These are phyloP conservation scores for Tympanuchus pallidicinctus DNA, from an alignment of 2,113 vertebrate genomes.

Conservation along the genomic window DNA sequence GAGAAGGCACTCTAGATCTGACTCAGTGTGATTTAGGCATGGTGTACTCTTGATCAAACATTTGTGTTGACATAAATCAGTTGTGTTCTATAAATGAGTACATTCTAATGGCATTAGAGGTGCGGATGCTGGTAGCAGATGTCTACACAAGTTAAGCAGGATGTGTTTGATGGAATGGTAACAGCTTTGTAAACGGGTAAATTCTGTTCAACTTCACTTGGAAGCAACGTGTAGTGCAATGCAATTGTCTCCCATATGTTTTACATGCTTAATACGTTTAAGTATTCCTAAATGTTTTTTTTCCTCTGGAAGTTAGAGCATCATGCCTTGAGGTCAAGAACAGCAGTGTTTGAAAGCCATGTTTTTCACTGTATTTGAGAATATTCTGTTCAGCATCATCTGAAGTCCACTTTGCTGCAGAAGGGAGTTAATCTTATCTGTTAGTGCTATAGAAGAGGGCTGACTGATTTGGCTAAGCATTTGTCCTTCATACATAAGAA, in stretches of 20 bases:
- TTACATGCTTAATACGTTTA: background rate
- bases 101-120: background rate
- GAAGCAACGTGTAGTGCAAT: background rate
- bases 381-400: background rate
- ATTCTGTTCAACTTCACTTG: conserved; percentile 6
- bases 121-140: background rate
- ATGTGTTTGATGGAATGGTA: background rate
- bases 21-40: background rate
- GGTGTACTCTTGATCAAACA: background rate
- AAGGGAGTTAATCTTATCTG: background rate
- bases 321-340: background rate
- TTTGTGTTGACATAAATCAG: background rate
- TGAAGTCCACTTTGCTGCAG: background rate
- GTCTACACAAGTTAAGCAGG: background rate
- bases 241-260: background rate
- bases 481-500: background rate
- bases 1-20: background rate
- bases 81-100: background rate
- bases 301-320: background rate
- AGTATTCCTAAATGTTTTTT: background rate
- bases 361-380: background rate
- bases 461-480: background rate
- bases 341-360: background rate
- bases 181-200: background rate
- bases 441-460: background rate